phyloP scores from a whole-genome alignment of 2,113 vertebrate genomes.

The Todiramphus chloris region DNA sequence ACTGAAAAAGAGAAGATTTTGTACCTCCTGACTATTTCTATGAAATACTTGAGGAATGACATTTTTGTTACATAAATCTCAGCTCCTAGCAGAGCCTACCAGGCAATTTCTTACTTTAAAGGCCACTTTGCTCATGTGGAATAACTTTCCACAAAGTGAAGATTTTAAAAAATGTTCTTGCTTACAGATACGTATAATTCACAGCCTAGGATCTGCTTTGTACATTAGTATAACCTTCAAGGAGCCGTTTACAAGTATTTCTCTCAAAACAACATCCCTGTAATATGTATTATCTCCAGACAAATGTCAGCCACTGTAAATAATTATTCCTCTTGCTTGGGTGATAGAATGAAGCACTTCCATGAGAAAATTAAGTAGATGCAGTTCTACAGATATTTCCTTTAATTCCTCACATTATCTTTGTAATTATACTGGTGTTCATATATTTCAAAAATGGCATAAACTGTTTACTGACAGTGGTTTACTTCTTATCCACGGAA shows the following conservation, averaged over 20 bases:
- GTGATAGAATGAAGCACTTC: not conserved
- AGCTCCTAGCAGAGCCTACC: not conserved
- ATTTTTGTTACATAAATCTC: slow-evolving; percentile 19
- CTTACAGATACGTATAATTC: slow-evolving; percentile 15
- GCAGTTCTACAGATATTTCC: not conserved
- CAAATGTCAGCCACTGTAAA: slow-evolving; percentile 19
- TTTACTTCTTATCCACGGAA: not conserved
- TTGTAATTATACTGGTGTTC: not conserved
- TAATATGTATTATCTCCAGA: not conserved
- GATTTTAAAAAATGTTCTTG: not conserved
- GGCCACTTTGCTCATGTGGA: not conserved
- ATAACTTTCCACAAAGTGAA: not conserved
- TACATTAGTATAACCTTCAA: slow-evolving; percentile 43
- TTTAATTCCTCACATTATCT: not conserved
- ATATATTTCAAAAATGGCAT: not conserved
- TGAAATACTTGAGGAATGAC: not conserved
- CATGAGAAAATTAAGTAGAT: not conserved
- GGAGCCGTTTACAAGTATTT: slow-evolving; percentile 3
- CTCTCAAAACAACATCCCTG: not conserved
- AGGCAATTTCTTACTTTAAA: slow-evolving; percentile 26
- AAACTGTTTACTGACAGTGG: not conserved
- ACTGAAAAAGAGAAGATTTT: not conserved
- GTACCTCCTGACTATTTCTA: not conserved
- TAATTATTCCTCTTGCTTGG: not conserved
- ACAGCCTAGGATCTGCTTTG: not conserved